Evolutionary conservation across 2,113 vertebrate genomes (phyloP).

Genomic region (Phoxinus phoxinus): DNA sequence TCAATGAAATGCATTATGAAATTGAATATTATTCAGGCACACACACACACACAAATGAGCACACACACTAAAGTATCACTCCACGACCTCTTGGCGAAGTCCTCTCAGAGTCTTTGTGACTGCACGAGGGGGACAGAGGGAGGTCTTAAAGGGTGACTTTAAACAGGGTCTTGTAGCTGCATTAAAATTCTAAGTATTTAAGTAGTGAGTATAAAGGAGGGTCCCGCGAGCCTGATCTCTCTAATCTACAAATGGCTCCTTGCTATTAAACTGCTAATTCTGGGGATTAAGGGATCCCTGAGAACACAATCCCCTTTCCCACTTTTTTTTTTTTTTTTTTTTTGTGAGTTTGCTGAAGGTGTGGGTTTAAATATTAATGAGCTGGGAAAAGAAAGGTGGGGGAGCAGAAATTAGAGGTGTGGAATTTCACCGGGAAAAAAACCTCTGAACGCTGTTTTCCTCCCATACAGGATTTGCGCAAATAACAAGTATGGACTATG

Average conservation of each 20-base stretch:
- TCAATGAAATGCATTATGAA: constrained; percentile 52
- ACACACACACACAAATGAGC: constrained; percentile 10
- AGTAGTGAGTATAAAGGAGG: constrained; percentile 68
- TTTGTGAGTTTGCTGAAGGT: constrained; percentile 66
- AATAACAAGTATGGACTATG: background rate
- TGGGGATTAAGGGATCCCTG: constrained; percentile 68
- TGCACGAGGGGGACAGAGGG: constrained; percentile 21
- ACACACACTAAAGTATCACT: constrained; percentile 27
- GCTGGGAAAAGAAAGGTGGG: constrained; percentile 53
- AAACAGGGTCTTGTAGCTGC: constrained; percentile 57
- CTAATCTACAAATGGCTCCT: constrained; percentile 71
- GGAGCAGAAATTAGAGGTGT: constrained; percentile 60
- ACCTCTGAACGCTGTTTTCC: background rate
- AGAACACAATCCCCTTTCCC: constrained; percentile 68
- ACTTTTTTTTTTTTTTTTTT: constrained; percentile 38
- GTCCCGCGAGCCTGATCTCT: constrained; percentile 66
- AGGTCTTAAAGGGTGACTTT: constrained; percentile 58
- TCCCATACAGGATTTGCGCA: background rate
- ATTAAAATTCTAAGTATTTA: constrained; percentile 70
- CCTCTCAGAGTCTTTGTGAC: constrained; percentile 46
- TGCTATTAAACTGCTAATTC: constrained; percentile 71
- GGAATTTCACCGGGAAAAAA: constrained; percentile 54
- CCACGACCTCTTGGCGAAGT: constrained; percentile 20
- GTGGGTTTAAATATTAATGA: constrained; percentile 69
- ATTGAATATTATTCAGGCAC: constrained; percentile 30